A percentile compares a stretch with the other conserved stretches of the same genome.
Evolutionary conservation across 2,888 invertebrate species (phyloP).

Genomic region (Leptothorax acervorum): DNA sequence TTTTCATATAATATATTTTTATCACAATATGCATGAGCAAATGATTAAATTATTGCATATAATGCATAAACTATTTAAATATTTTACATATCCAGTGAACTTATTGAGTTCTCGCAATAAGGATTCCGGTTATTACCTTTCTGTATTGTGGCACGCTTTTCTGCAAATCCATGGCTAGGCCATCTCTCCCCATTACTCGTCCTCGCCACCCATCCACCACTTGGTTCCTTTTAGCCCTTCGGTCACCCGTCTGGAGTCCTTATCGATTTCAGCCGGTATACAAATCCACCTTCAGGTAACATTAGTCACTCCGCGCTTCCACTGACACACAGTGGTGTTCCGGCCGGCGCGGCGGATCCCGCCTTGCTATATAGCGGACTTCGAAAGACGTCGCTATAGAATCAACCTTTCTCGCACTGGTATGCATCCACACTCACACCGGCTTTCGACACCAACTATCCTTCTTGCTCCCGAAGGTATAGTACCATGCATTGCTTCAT

Average conservation of each 20-base stretch:
- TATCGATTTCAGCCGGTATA: slow-evolving; percentile 82
- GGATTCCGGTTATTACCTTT: slow-evolving; percentile 39
- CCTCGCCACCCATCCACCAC: slow-evolving; percentile 19
- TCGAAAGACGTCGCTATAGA: slow-evolving; percentile 58
- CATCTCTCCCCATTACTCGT: slow-evolving; percentile 70
- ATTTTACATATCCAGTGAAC: background rate
- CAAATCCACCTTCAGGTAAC: slow-evolving; percentile 82
- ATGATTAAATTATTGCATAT: background rate
- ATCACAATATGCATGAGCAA: background rate
- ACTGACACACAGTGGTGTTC: slow-evolving; percentile 70
- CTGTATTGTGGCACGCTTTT: slow-evolving; percentile 42
- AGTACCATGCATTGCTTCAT: slow-evolving; percentile 31
- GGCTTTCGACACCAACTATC: slow-evolving; percentile 36
- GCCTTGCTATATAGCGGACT: slow-evolving; percentile 48
- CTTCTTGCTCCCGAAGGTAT: slow-evolving; percentile 30
- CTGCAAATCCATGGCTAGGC: slow-evolving; percentile 64
- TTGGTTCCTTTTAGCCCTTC: slow-evolving; percentile 58
- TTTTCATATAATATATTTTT: background rate
- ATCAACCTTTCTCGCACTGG: slow-evolving; percentile 42
- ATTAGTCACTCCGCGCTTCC: slow-evolving; percentile 80
- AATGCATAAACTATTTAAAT: background rate
- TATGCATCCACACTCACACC: slow-evolving; percentile 2
- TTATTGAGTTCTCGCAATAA: background rate
- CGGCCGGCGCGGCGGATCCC: slow-evolving; percentile 60
- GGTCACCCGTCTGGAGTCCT: slow-evolving; percentile 67